These are phyloP conservation scores for Halcyon leucocephala DNA, from an alignment of 2,797 vertebrate genomes.

Conservation along the genomic window DNA sequence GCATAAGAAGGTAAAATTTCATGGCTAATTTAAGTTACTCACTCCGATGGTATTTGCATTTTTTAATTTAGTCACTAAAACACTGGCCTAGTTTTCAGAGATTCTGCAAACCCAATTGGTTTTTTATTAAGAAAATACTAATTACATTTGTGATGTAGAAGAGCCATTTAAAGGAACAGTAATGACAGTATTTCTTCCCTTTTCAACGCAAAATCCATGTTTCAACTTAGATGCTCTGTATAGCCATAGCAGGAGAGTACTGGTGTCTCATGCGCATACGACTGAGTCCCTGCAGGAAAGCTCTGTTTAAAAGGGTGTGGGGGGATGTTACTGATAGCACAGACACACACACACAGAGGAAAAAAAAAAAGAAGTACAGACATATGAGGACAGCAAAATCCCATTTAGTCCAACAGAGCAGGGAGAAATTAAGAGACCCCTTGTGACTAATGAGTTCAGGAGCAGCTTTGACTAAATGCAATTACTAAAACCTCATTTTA, in stretches of 20 bases:
- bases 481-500: constrained; percentile 20
- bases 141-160: not conserved
- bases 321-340: not conserved
- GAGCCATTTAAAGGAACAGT: not conserved
- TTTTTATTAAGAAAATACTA: not conserved
- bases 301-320: not conserved
- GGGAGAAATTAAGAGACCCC: not conserved
- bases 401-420: not conserved
- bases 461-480: not conserved
- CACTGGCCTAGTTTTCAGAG: not conserved
- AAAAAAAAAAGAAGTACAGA: not conserved
- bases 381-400: not conserved
- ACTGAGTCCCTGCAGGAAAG: not conserved
- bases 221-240: not conserved
- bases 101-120: not conserved
- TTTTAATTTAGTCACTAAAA: not conserved
- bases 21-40: not conserved
- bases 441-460: not conserved
- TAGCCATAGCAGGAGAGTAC: not conserved
- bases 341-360: not conserved
- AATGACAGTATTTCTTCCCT: not conserved
- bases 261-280: not conserved
- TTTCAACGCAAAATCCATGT: not conserved
- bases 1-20: not conserved
- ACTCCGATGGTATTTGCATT: not conserved